phyloP scores from a whole-genome alignment of 1,140 invertebrate genomes.

The Parasteatoda tepidariorum region DNA sequence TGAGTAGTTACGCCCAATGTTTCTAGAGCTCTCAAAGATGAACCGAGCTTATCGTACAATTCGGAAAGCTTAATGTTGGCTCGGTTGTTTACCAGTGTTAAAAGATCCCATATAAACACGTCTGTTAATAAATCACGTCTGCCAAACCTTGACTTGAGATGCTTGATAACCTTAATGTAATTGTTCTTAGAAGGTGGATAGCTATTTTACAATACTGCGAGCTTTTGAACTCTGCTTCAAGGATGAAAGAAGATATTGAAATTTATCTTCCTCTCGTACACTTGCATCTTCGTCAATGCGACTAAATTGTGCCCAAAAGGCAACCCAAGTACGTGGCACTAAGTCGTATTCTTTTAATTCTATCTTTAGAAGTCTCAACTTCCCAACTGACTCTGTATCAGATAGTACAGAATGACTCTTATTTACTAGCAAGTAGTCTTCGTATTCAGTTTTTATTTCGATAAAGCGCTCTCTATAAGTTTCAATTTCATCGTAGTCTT shows the following conservation, averaged over 20 bases:
- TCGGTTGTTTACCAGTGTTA: neutral
- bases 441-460: neutral
- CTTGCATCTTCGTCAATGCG: neutral
- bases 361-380: neutral
- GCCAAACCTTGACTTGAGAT: neutral
- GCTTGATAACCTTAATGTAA: neutral
- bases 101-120: neutral
- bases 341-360: slow-evolving; percentile 2
- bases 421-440: neutral
- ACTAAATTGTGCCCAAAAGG: neutral
- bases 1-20: neutral
- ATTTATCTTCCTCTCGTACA: neutral
- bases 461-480: neutral
- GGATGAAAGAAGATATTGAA: neutral
- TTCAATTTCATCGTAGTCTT: neutral
- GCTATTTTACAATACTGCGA: neutral
- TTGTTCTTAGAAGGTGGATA: neutral
- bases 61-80: neutral
- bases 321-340: neutral
- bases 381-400: neutral
- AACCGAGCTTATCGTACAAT: neutral
- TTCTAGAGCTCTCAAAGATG: neutral
- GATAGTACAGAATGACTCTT: neutral
- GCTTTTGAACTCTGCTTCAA: neutral
- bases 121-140: neutral